Evolutionary conservation across 2,888 invertebrate genomes (phyloP), one percentile per base, ranked within the genome.

Genomic region (Dryobota labecula): DNA sequence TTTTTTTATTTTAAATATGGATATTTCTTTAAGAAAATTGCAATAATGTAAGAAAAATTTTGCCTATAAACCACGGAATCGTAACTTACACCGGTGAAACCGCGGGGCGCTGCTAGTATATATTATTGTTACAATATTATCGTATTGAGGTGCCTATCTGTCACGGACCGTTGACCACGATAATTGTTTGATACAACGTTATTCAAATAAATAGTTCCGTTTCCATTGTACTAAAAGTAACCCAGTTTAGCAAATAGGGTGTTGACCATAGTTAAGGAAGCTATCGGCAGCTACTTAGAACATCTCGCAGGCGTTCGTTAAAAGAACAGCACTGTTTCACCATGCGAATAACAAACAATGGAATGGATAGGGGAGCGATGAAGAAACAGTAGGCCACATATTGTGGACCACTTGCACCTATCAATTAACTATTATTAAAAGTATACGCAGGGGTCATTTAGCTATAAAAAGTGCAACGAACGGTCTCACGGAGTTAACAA

Each of bases 241-340:
- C 49, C 20, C 38, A 49, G 41, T 27, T 66, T 58, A 24, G 33
- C 47, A 57, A 66, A 72, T 72, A 49, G 47, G 53, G 65, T 82
- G 75, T 86, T 85, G 82, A 84, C 69, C 73, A 81, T 83, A 85
- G 88, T 84, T 84, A 84, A 84, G 85, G 85, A 87, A 88, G 84
- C 84, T 65, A 30, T n/a, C n/a, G 11, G 15, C n/a, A 24, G 47
- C 47, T 57, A n/a, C n/a, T n/a, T n/a, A n/a, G n/a, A n/a, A n/a
- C 3, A 88, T 88, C 83, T 84, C 69, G 74, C 82, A 75, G 82
- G 75, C 75, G 84, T 83, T 82, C 65, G 76, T 83, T 83, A 83
- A 87, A 91, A 91, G 87, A 92, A 90, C 90, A 86, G 77, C 61
- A 68, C 80, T 77, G 82, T 92, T 93, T 88, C 92, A 88, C 83